These are phyloP conservation scores for Potamilus streckersoni DNA, from an alignment of 1,140 invertebrate species.

Conservation along the genomic window DNA sequence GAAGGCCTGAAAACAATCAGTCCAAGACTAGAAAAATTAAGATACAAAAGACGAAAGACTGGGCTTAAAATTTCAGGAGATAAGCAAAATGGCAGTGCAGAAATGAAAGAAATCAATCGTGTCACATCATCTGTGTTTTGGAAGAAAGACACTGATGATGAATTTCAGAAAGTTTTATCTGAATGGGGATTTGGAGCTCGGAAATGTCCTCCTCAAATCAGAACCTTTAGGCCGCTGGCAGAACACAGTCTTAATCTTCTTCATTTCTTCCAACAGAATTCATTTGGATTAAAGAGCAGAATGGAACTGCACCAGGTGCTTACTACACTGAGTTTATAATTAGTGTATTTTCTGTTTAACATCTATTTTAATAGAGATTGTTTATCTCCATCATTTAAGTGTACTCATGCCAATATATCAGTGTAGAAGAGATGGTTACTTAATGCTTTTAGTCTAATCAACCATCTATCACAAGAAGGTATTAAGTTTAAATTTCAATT, in stretches of 20 bases:
- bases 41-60: no score
- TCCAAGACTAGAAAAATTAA: no score
- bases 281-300: constrained; percentile 13
- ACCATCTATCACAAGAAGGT: no score
- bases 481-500: no score
- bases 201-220: background rate
- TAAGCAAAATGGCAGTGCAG: background rate
- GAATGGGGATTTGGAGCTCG: constrained; percentile 21
- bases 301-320: constrained; percentile 7
- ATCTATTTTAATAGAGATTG: no score
- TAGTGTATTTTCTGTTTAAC: no score
- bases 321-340: background rate
- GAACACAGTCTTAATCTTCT: constrained; percentile 20
- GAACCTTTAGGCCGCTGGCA: constrained; percentile 2
- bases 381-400: no score
- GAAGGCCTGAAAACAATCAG: no score
- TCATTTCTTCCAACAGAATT: constrained; percentile 26
- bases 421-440: no score
- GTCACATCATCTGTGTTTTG: background rate
- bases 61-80: background rate
- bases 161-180: constrained; percentile 4
- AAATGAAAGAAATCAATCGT: background rate
- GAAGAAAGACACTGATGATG: background rate
- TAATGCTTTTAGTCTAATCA: no score
- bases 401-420: no score